phyloP scores from a whole-genome alignment of 2,113 vertebrate species.

The Fregetta grallaria region DNA sequence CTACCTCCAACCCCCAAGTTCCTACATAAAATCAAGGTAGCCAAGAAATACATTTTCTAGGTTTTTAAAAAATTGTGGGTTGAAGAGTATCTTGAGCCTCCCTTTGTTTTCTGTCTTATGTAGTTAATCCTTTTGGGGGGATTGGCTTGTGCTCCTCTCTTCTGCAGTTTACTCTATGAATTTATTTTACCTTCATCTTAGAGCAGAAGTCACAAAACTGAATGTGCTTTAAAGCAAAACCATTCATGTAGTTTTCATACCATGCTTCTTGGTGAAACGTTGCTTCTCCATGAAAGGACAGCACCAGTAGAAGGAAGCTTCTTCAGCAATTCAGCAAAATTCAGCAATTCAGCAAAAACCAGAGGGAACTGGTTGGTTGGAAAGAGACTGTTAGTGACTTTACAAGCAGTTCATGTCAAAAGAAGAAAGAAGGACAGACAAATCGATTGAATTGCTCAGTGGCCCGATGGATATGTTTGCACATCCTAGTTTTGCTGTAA shows the following conservation, averaged over 20 bases:
- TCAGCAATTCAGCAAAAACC: too few species aligned
- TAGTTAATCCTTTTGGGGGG: not conserved
- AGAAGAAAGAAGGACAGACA: not conserved
- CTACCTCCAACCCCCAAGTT: not conserved
- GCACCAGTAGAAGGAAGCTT: not conserved
- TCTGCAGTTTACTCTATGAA: not conserved
- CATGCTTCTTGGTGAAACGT: not conserved
- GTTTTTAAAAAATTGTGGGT: not conserved
- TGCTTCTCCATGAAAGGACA: not conserved
- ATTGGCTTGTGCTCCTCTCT: not conserved
- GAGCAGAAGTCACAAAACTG: not conserved
- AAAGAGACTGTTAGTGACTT: not conserved
- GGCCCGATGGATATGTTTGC: not conserved
- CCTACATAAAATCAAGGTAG: not conserved
- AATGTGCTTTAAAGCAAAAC: not conserved
- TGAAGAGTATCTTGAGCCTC: not conserved
- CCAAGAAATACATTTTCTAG: not conserved
- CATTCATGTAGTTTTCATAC: not conserved
- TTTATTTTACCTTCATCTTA: not conserved
- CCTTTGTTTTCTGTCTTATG: not conserved
- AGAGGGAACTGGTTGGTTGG: not conserved
- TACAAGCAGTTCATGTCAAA: not conserved
- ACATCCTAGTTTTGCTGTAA: not conserved
- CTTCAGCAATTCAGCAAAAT: not conserved
- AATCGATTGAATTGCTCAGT: not conserved